Conservation (phyloP, 2,113 vertebrate species). For the Okapia johnstoni region DNA sequence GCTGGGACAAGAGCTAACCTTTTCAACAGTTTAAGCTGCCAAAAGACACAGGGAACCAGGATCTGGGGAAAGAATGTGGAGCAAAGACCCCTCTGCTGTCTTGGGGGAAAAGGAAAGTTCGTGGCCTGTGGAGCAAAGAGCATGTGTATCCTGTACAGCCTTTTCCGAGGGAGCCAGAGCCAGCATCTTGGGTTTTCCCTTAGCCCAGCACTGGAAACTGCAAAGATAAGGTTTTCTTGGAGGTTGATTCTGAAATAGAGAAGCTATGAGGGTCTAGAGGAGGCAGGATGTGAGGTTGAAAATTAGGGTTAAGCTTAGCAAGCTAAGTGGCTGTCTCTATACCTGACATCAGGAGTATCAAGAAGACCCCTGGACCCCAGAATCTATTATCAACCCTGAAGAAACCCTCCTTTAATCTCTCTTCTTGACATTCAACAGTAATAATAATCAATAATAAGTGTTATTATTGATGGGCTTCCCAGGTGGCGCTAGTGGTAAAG, state of each 20-base stretch:
- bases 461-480: not conserved
- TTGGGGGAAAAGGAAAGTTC: not conserved
- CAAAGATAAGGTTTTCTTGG: not conserved
- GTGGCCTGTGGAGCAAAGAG: rapidly evolving
- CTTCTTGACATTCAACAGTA: not conserved
- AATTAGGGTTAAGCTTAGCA: not conserved
- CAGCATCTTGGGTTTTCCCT: not conserved
- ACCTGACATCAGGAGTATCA: not conserved
- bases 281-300: not conserved
- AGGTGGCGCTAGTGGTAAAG: not conserved
- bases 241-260: not conserved
- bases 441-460: not conserved
- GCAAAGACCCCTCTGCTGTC: not conserved
- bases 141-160: rapidly evolving
- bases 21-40: not conserved
- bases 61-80: not conserved
- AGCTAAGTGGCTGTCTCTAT: not conserved
- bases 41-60: not conserved
- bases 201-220: not conserved
- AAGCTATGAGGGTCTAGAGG: not conserved
- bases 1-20: not conserved
- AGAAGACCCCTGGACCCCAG: not conserved
- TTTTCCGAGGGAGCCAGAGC: not conserved
- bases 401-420: not conserved
- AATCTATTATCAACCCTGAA: not conserved